Evolutionary conservation across 2,797 vertebrate genomes (phyloP), one percentile per base, ranked within the genome.

Genomic region (Ctenopoma multispine): DNA sequence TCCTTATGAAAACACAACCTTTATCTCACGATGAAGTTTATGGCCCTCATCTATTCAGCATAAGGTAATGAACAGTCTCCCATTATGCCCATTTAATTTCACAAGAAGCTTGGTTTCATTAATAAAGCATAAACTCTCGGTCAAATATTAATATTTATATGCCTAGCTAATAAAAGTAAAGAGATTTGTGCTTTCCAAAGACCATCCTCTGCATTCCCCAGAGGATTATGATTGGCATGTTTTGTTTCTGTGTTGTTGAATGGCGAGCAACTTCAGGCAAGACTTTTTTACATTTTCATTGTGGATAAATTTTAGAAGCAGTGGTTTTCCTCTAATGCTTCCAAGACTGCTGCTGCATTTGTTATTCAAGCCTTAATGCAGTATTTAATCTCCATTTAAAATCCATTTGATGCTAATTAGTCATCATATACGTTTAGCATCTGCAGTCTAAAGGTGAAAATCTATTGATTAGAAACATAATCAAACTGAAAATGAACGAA

Each of bases 21-120:
- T 84, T 72, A 83, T 79, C 80, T 82, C 64, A 43, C 15, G 62
- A 78, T 72, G 20, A 69, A 57, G 76, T 90, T 75, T 72, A 84
- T 69, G 62, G 67, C 70, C 55, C 59, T 78, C 71, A 82, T 90
- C 72, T 71, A 81, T 89, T 89, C 80, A 62, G 58, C 68, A 55
- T 76, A 61, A 74, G 81, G 69, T 81, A 83, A 85, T 84, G 80
- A 90, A 83, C 58, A 44, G 48, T 79, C 71, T 83, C 82, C 77
- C 79, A 86, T 87, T 89, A 88, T 79, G 60, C 47, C 67, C 58
- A 83, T 89, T 92, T 87, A 79, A 90, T 91, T 90, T 87, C 80
- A 85, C 81, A 63, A 84, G 81, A 81, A 85, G 72, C 84, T 86
- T 81, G 14, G 55, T 82, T 85, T 85, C 86, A 90, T 92, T 85